A percentile compares a stretch with the other conserved stretches of the same genome.
These are phyloP conservation scores for Dynastes tityus DNA, from an alignment of 2,888 invertebrate species.

Conservation along the genomic window DNA sequence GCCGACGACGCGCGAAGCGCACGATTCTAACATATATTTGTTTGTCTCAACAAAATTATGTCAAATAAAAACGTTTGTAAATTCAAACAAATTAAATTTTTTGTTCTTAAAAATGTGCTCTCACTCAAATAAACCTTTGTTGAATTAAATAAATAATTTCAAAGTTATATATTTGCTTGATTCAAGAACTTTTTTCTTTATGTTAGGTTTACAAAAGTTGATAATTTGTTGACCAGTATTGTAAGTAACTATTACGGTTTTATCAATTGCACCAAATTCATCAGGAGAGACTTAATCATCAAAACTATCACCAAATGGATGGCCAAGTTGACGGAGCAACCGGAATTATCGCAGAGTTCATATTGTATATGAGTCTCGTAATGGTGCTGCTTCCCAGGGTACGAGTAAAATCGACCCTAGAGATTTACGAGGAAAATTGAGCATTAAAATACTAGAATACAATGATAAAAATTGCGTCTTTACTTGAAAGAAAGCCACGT, in stretches of 20 bases:
- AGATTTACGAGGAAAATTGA: background rate
- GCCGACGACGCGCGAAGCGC: too few species aligned
- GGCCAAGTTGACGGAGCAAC: constrained; percentile 48
- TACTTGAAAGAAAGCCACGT: constrained; percentile 56
- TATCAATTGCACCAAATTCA: constrained; percentile 14
- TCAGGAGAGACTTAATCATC: constrained; percentile 32
- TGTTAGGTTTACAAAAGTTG: background rate
- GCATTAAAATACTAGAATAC: background rate
- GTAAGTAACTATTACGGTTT: constrained; percentile 11
- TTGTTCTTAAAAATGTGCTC: too few species aligned
- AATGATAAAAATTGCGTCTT: constrained; percentile 45
- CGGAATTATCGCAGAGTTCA: constrained; percentile 50
- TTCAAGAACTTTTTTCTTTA: too few species aligned
- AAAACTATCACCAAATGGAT: constrained; percentile 44
- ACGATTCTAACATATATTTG: too few species aligned
- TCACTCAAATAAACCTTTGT: too few species aligned
- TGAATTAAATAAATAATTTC: too few species aligned
- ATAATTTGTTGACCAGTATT: background rate
- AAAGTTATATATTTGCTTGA: too few species aligned
- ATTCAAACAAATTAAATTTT: too few species aligned
- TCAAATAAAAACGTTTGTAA: too few species aligned
- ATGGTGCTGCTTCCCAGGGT: constrained; percentile 19
- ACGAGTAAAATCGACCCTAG: constrained; percentile 41
- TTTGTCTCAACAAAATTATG: too few species aligned
- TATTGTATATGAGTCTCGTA: constrained; percentile 15